These are phyloP conservation scores for Tenualosa ilisha DNA, from an alignment of 2,797 vertebrate genomes.

Conservation along the genomic window DNA sequence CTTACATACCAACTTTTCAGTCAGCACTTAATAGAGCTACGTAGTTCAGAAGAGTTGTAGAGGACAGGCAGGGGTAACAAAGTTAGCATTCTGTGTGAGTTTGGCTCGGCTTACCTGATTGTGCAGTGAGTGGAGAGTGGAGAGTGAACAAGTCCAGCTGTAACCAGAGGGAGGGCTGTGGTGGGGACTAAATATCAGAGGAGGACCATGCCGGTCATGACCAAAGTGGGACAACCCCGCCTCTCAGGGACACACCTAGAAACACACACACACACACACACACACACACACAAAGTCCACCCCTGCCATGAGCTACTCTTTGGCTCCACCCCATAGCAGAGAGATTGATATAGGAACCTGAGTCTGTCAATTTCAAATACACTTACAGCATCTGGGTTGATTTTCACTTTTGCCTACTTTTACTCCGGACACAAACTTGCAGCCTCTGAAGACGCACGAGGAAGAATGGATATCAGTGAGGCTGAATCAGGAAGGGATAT, in stretches of 20 bases:
- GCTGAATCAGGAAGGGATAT: background rate
- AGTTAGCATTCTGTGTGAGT: background rate
- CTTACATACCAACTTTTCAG: constrained; percentile 16
- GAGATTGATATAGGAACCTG: background rate
- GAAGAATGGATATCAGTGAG: background rate
- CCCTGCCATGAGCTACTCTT: background rate
- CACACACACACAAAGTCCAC: background rate
- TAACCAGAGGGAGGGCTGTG: constrained; percentile 60
- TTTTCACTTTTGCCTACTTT: background rate
- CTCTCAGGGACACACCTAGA: constrained; percentile 44
- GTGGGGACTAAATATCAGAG: constrained; percentile 58
- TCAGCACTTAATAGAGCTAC: background rate
- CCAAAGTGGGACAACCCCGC: constrained; percentile 48
- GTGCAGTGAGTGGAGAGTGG: constrained; percentile 47
- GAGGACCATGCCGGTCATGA: constrained; percentile 29
- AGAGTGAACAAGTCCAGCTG: constrained; percentile 46
- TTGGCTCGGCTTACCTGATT: constrained; percentile 61
- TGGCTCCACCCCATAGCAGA: constrained; percentile 4
- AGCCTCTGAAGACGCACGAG: background rate
- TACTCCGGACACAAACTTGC: background rate
- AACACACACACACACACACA: constrained; percentile 28
- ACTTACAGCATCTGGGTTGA: background rate
- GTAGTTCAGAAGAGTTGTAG: background rate
- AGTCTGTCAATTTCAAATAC: background rate
- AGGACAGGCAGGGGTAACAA: background rate